phyloP scores from a whole-genome alignment of 2,888 invertebrate species.

The Falcaria lacertinaria region DNA sequence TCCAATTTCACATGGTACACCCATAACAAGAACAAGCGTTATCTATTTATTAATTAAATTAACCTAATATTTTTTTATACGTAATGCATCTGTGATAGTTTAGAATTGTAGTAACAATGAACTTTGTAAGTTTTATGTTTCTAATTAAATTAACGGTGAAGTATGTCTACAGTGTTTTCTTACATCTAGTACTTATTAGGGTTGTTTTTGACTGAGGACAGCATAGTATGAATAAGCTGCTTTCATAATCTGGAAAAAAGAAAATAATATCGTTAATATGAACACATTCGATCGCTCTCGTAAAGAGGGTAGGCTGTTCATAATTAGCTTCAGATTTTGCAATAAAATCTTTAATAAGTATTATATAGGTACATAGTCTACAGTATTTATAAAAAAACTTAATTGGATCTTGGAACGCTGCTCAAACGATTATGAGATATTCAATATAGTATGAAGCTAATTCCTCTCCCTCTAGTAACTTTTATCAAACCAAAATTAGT shows the following conservation, averaged over 20 bases:
- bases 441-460: too few relatives aligned
- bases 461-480: too few relatives aligned
- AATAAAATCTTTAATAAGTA: too few relatives aligned
- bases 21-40: slow-evolving; percentile 20
- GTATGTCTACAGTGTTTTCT: background rate
- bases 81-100: slow-evolving; percentile 67
- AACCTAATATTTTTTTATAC: slow-evolving; percentile 50
- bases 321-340: too few relatives aligned
- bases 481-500: too few relatives aligned
- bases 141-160: slow-evolving; percentile 24
- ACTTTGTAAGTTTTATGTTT: slow-evolving; percentile 22
- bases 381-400: too few relatives aligned
- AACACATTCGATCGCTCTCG: too few relatives aligned
- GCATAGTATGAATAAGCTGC: slow-evolving; percentile 66
- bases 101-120: slow-evolving; percentile 47
- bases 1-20: slow-evolving; percentile 2
- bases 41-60: slow-evolving; percentile 44
- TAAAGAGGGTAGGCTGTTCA: too few relatives aligned
- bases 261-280: slow-evolving; percentile 8
- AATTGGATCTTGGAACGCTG: too few relatives aligned
- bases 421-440: too few relatives aligned
- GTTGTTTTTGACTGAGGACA: slow-evolving; percentile 50
- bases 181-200: slow-evolving; percentile 7
- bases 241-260: slow-evolving; percentile 64
- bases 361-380: too few relatives aligned